A percentile compares a stretch with the other conserved stretches of the same genome.
Evolutionary conservation across 2,888 invertebrate genomes (phyloP).

Genomic region (Pristionchus entomophagus): DNA sequence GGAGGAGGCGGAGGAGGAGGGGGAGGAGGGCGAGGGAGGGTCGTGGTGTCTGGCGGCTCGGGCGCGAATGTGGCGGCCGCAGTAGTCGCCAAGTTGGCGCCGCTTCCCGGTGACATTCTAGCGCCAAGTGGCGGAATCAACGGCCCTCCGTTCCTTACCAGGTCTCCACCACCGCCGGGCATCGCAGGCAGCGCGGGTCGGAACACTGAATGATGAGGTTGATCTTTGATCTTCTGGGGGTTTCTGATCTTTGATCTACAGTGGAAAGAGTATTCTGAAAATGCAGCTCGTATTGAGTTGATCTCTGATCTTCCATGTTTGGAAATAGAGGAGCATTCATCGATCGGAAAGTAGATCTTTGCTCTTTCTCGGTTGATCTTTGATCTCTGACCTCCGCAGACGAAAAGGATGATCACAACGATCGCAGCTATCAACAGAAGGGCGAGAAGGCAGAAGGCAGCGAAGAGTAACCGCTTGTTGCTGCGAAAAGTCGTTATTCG

Average conservation of each 20-base stretch:
- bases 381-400: conserved; percentile 55
- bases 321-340: too few relatives aligned
- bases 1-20: neutral
- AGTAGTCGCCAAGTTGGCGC: neutral
- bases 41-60: neutral
- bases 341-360: neutral
- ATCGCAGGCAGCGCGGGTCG: conserved; percentile 7
- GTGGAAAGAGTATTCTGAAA: neutral
- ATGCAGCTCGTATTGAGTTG: too few relatives aligned
- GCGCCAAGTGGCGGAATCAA: conserved; percentile 30
- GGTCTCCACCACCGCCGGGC: neutral
- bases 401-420: conserved; percentile 62
- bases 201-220: neutral
- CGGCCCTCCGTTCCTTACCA: neutral
- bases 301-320: neutral
- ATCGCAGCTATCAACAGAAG: conserved; percentile 62
- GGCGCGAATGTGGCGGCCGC: neutral
- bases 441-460: conserved; percentile 52
- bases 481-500: too few relatives aligned
- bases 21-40: neutral
- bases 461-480: conserved; percentile 54
- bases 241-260: conserved; percentile 11
- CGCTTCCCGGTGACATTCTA: neutral
- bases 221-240: too few relatives aligned
- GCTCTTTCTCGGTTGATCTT: neutral